Evolutionary conservation across 1,140 invertebrate species (phyloP).

Genomic region (Steinernema khuongi): DNA sequence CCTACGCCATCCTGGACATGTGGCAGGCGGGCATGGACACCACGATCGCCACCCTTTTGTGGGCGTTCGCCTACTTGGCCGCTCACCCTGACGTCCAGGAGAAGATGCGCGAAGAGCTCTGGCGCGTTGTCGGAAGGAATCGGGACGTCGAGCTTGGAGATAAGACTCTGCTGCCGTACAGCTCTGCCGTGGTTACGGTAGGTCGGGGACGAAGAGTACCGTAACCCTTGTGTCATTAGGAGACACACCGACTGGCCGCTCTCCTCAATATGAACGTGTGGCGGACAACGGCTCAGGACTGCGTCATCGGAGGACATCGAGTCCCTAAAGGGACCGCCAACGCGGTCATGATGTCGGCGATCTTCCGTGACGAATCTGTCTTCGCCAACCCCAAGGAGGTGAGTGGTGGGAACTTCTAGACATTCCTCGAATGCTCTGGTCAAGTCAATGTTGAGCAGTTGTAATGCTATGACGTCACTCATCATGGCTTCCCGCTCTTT

Average conservation of each 20-base stretch:
- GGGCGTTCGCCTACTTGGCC: neutral
- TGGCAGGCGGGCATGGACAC: constrained; percentile 24
- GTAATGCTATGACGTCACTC: no score
- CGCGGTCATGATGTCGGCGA: constrained; percentile 19
- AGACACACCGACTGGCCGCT: constrained; percentile 20
- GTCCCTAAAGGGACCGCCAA: constrained; percentile 22
- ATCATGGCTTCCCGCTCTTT: no score
- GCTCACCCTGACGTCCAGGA: neutral
- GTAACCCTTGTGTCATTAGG: constrained; percentile 3
- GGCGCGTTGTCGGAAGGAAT: neutral
- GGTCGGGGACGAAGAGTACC: neutral
- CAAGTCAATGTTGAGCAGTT: no score
- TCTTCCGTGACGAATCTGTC: constrained; percentile 2
- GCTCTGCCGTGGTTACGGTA: constrained; percentile 3
- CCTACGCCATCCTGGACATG: neutral
- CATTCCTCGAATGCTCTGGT: no score
- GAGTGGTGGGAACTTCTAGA: no score
- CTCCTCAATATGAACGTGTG: constrained; percentile 30
- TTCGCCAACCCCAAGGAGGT: constrained; percentile 23
- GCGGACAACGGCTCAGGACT: constrained; percentile 13
- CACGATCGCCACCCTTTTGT: constrained; percentile 14
- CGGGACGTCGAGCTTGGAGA: neutral
- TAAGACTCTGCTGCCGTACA: neutral
- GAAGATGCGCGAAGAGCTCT: constrained; percentile 10
- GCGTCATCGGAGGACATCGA: constrained; percentile 19